Conservation (phyloP, 2,888 invertebrate species). For the Melangyna quadrimaculata region DNA sequence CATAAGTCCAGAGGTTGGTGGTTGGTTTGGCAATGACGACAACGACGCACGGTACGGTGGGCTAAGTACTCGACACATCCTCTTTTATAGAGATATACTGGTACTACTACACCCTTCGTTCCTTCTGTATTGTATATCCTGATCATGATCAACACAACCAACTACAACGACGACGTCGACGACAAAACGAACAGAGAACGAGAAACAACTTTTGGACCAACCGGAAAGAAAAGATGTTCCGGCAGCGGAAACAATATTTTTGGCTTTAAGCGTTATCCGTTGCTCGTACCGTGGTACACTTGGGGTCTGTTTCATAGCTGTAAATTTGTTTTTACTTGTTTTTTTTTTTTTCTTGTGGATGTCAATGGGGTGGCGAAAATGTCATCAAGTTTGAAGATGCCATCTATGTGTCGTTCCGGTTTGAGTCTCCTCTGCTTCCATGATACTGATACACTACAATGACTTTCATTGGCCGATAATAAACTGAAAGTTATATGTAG, state of each 20-base stretch:
- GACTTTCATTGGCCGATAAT: constrained; percentile 67
- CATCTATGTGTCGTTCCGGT: constrained; percentile 63
- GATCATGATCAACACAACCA: constrained; percentile 65
- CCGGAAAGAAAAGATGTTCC: constrained; percentile 71
- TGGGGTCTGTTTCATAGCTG: constrained; percentile 29
- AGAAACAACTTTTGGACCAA: constrained; percentile 57
- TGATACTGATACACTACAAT: constrained; percentile 53
- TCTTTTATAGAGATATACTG: constrained; percentile 26
- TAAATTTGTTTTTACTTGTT: neutral
- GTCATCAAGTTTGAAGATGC: constrained; percentile 65
- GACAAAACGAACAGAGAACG: constrained; percentile 31
- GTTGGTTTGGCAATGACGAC: neutral
- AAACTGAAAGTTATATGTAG: constrained; percentile 45
- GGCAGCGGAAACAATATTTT: constrained; percentile 71
- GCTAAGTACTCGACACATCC: constrained; percentile 45
- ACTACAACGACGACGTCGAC: neutral
- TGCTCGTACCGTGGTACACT: constrained; percentile 18
- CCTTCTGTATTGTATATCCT: constrained; percentile 9
- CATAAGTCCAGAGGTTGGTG: constrained; percentile 12
- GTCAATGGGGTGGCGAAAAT: constrained; percentile 48
- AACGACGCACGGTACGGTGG: neutral
- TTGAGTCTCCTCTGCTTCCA: constrained; percentile 40
- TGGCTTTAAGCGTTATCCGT: constrained; percentile 69
- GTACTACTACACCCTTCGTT: neutral
- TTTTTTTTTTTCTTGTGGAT: no score